Conservation (phyloP, 2,113 vertebrate species). For the Sturnus vulgaris region DNA sequence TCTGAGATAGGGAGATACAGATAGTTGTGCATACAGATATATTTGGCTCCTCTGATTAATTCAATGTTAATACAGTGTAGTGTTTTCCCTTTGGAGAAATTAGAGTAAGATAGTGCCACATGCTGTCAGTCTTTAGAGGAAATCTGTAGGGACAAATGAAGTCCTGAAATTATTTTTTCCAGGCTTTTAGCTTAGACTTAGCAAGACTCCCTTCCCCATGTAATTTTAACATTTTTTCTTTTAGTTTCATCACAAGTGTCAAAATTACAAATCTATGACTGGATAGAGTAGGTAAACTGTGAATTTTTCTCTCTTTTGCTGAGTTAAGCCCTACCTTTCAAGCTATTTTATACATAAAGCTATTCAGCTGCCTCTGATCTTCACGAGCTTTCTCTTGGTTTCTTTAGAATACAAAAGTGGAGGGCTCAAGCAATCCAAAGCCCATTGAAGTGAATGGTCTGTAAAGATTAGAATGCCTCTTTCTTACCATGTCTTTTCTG, state of each 20-base stretch:
- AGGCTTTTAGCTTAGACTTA: not conserved
- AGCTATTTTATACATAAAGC: conserved; percentile 45
- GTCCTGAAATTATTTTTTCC: not conserved
- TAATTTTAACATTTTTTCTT: conserved; percentile 16
- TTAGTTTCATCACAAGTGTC: not conserved
- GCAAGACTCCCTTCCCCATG: not conserved
- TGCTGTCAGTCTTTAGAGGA: conserved; percentile 3
- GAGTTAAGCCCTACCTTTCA: conserved; percentile 41
- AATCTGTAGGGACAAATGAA: not conserved
- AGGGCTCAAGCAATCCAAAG: not conserved
- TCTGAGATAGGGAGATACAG: not conserved
- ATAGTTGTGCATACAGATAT: not conserved
- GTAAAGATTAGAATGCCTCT: not conserved
- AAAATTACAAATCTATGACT: not conserved
- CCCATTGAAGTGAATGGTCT: conserved; percentile 16
- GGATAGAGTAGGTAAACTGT: conserved; percentile 36
- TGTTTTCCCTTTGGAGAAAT: conserved; percentile 24
- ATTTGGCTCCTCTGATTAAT: conserved; percentile 25
- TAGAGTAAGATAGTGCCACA: not conserved
- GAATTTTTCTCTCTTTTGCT: conserved; percentile 45
- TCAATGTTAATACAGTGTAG: conserved; percentile 1
- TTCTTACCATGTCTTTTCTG: not conserved
- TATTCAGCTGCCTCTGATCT: conserved; percentile 18
- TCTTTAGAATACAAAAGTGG: conserved; percentile 35
- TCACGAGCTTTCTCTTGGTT: not conserved